A percentile compares a stretch with the other conserved stretches of the same genome.
phyloP scores from a whole-genome alignment of 2,113 vertebrate genomes.

The Entosphenus tridentatus region DNA sequence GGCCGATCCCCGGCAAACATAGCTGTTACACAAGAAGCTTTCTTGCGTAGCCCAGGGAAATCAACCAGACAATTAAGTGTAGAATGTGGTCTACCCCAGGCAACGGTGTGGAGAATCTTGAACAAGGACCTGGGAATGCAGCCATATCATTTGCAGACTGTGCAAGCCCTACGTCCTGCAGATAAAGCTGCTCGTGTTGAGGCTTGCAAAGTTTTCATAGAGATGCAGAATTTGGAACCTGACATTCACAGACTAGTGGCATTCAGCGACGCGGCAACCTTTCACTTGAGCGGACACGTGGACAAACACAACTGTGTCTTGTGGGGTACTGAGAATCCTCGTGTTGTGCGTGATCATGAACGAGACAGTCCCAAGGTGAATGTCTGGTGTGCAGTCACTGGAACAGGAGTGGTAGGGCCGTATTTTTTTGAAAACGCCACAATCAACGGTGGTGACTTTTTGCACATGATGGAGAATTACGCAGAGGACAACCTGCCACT shows the following conservation, averaged over 20 bases:
- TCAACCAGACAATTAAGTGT: too few relatives aligned
- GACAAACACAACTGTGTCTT: constrained; percentile 5
- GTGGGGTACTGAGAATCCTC: not conserved
- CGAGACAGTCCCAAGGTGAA: too few relatives aligned
- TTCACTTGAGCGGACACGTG: not conserved
- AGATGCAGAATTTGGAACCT: not conserved
- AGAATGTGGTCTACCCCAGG: not conserved
- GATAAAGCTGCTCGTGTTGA: not conserved
- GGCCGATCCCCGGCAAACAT: not conserved
- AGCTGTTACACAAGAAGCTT: not conserved
- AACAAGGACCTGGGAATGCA: not conserved
- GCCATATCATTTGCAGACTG: not conserved
- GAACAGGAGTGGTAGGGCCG: too few relatives aligned
- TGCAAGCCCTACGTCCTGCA: constrained; percentile 4
- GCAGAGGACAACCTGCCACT: not conserved
- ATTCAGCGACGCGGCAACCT: too few relatives aligned
- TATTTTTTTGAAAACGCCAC: too few relatives aligned
- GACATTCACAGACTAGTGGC: too few relatives aligned
- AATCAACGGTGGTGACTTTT: too few relatives aligned
- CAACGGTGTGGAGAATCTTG: constrained; percentile 1
- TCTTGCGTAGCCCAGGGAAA: not conserved
- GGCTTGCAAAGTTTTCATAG: constrained; percentile 1
- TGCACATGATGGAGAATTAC: too few relatives aligned
- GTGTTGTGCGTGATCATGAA: too few relatives aligned
- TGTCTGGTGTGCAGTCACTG: too few relatives aligned